phyloP scores from a whole-genome alignment of 2,888 invertebrate species.

The Argyra leucocephala region DNA sequence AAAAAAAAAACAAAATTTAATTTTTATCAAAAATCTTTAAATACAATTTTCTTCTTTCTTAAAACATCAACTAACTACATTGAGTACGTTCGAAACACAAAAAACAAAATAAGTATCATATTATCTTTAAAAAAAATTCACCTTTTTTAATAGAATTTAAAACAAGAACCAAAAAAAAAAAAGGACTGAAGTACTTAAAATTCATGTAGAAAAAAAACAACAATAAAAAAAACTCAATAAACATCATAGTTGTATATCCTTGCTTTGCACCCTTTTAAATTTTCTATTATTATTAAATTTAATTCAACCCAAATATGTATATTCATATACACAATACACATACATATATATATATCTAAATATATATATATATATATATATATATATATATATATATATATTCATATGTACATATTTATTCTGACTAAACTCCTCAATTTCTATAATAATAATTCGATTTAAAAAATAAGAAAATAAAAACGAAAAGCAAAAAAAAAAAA shows the following conservation, averaged over 20 bases:
- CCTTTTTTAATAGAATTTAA: background rate
- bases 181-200: background rate
- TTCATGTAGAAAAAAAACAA: background rate
- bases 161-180: too few species aligned
- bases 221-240: too few species aligned
- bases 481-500: background rate
- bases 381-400: background rate
- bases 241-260: background rate
- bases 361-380: background rate
- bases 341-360: too few species aligned
- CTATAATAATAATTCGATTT: conserved; percentile 3
- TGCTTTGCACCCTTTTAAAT: background rate
- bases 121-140: background rate
- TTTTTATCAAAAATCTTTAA: too few species aligned
- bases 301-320: too few species aligned
- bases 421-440: background rate
- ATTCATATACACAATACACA: too few species aligned
- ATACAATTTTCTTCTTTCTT: too few species aligned
- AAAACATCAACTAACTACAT: too few species aligned
- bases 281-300: background rate
- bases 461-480: background rate
- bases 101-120: too few species aligned
- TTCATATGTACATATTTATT: background rate
- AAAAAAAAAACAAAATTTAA: too few species aligned
- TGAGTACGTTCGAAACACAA: too few species aligned